Percentiles rank a stretch among this genome's conserved stretches.
Conservation (phyloP, 2,113 vertebrate genomes). For the Cyanoliseus patagonus region DNA sequence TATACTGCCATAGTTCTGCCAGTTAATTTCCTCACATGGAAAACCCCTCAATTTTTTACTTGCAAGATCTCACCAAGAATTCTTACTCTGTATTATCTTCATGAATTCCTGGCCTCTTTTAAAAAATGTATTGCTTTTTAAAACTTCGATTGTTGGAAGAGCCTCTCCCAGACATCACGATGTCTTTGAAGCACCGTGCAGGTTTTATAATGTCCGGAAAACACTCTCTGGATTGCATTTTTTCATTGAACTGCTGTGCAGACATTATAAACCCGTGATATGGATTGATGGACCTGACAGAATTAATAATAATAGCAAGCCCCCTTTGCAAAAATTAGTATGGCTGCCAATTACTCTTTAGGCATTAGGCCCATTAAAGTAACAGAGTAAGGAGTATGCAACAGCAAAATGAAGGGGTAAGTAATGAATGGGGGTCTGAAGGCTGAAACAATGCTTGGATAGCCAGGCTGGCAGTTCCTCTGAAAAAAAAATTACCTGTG, state of each 20-base stretch:
- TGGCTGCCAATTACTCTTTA: background rate
- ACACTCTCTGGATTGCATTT: background rate
- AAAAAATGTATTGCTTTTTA: background rate
- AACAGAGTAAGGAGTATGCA: background rate
- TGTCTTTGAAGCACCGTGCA: background rate
- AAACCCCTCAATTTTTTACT: slow-evolving; percentile 46
- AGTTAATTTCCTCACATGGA: slow-evolving; percentile 20
- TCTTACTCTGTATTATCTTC: background rate
- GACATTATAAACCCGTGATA: background rate
- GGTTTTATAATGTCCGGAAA: background rate
- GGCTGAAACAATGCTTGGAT: background rate
- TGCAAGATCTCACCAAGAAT: slow-evolving; percentile 9
- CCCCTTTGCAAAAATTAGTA: background rate
- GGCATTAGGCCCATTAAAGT: background rate
- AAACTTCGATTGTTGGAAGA: background rate
- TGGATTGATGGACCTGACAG: background rate
- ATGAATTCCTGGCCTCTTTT: background rate
- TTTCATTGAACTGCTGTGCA: slow-evolving; percentile 12
- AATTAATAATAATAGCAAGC: background rate
- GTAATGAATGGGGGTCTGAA: background rate
- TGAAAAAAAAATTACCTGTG: background rate
- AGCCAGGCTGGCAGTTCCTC: background rate
- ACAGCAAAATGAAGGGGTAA: background rate
- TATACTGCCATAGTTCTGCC: slow-evolving; percentile 28
- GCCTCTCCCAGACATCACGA: background rate